These are phyloP conservation scores for Clytia hemisphaerica DNA, from an alignment of 30 jellyfish, hydroid and myxozoan genomes.

Conservation along the genomic window DNA sequence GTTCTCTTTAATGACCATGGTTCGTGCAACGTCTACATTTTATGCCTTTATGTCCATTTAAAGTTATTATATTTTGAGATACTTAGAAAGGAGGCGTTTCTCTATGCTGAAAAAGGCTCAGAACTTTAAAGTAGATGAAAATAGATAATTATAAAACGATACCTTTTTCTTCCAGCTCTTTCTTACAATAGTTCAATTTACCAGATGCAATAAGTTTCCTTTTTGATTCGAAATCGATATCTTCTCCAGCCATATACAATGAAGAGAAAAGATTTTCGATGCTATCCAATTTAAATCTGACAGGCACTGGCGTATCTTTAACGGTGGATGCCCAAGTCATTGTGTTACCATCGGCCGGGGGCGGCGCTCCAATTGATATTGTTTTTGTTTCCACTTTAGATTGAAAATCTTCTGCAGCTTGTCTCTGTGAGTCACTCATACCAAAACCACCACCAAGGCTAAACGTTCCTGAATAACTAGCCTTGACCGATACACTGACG, in stretches of 20 bases:
- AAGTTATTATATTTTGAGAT: too few species aligned
- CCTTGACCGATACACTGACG: slow-evolving; percentile 19
- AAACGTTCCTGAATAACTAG: slow-evolving; percentile 35
- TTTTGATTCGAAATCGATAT: too few species aligned
- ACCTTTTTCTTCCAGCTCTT: too few species aligned
- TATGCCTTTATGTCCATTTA: too few species aligned
- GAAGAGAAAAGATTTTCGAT: slow-evolving; percentile 39
- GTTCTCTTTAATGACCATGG: too few species aligned
- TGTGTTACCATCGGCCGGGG: slow-evolving; percentile 48
- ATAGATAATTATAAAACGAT: too few species aligned
- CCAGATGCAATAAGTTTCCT: too few species aligned
- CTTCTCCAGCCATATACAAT: slow-evolving; percentile 29
- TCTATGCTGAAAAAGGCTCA: too few species aligned
- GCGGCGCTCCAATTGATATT: slow-evolving; percentile 58
- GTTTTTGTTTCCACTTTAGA: slow-evolving; percentile 33
- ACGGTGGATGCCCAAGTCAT: slow-evolving; percentile 56
- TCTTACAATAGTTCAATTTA: too few species aligned
- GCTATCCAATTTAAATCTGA: slow-evolving; percentile 27
- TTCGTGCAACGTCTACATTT: too few species aligned
- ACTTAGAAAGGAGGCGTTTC: too few species aligned
- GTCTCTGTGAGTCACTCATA: slow-evolving; percentile 8
- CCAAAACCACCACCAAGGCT: slow-evolving; percentile 26
- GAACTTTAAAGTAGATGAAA: too few species aligned
- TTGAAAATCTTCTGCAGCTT: slow-evolving; percentile 29
- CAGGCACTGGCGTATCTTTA: slow-evolving; percentile 54